phyloP scores from a whole-genome alignment of 1,140 invertebrate species.

The Lepidurus arcticus region DNA sequence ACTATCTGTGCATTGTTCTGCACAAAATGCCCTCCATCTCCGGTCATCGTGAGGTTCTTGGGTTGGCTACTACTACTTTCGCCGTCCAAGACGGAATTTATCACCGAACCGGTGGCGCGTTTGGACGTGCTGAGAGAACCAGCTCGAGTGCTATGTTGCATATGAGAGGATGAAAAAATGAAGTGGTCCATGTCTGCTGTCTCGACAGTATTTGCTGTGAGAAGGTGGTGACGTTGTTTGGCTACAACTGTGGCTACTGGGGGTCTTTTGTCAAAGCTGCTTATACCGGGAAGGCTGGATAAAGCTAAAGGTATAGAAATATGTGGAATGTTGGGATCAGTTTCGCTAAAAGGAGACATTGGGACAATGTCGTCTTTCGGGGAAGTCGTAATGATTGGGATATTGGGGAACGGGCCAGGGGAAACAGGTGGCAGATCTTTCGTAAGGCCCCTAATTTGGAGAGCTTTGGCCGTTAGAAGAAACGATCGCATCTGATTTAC shows the following conservation, averaged over 20 bases:
- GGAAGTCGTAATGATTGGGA: background rate
- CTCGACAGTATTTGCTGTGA: background rate
- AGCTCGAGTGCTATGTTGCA: background rate
- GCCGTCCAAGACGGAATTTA: background rate
- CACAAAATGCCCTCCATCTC: background rate
- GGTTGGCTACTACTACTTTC: background rate
- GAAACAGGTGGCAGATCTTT: background rate
- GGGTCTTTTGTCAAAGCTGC: background rate
- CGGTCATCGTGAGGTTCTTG: background rate
- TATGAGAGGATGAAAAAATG: background rate
- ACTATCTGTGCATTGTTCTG: background rate
- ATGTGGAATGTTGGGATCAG: background rate
- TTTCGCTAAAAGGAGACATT: background rate
- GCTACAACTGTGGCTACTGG: background rate
- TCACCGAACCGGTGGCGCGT: background rate
- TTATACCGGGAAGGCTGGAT: background rate
- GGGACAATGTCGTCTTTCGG: background rate
- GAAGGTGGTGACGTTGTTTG: background rate
- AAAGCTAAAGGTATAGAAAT: background rate
- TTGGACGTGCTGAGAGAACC: background rate
- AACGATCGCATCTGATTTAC: background rate
- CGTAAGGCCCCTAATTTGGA: background rate
- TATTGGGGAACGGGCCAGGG: background rate
- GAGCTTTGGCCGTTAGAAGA: background rate
- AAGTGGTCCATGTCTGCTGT: background rate